phyloP scores from a whole-genome alignment of 53 echinoderm and acorn worm genomes.

The Pentamera pediparva region DNA sequence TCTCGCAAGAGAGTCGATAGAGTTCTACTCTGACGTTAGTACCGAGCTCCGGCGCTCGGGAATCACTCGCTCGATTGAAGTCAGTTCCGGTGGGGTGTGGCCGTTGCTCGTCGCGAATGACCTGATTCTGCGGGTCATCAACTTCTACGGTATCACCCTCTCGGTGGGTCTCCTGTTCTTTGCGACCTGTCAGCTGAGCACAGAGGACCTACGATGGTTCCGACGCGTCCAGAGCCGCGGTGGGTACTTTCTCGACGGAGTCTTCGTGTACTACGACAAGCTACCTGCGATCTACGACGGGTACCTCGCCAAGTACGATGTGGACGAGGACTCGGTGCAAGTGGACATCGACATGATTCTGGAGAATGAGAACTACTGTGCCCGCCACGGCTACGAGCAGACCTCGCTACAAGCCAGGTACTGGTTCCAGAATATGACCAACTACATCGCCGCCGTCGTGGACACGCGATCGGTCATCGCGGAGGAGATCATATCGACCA shows the following conservation, averaged over 20 bases:
- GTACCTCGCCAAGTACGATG: not conserved
- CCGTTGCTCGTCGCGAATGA: conserved; percentile 41
- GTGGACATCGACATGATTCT: conserved; percentile 6
- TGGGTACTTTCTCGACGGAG: not conserved
- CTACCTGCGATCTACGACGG: not conserved
- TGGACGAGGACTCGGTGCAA: not conserved
- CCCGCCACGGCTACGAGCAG: not conserved
- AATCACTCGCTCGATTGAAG: not conserved
- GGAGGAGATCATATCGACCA: not conserved
- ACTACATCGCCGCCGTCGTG: conserved; percentile 15
- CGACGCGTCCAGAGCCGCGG: conserved; percentile 1
- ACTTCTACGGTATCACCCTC: conserved; percentile 41
- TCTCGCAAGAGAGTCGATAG: not conserved
- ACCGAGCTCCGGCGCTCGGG: not conserved
- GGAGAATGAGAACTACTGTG: conserved; percentile 31
- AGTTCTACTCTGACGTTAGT: conserved; percentile 34
- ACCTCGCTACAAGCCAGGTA: not conserved
- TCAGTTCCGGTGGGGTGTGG: conserved; percentile 42
- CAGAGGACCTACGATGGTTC: conserved; percentile 16
- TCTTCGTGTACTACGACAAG: not conserved
- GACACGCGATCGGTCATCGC: not conserved
- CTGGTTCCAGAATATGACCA: conserved; percentile 65
- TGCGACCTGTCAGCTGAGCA: conserved; percentile 30
- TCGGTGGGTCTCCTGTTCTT: conserved; percentile 44
- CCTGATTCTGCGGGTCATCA: conserved; percentile 27